phyloP scores from a whole-genome alignment of 2,797 vertebrate genomes.

The Karalla daura region DNA sequence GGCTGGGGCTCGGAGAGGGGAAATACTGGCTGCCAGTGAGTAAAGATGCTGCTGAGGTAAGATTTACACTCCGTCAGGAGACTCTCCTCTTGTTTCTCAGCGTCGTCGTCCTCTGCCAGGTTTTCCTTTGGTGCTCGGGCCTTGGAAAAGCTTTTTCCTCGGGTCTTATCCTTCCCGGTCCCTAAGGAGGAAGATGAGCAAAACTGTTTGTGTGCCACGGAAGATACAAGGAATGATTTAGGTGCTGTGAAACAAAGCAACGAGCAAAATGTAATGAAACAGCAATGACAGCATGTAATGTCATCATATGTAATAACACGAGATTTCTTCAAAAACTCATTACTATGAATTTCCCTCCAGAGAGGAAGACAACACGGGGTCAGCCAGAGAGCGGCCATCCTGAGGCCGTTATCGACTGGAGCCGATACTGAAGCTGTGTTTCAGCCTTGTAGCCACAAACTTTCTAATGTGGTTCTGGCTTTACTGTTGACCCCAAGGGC shows the following conservation, averaged over 20 bases:
- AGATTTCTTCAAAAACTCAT: slow-evolving; percentile 5
- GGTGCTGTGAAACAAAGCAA: slow-evolving; percentile 10
- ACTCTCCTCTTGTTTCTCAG: slow-evolving; percentile 35
- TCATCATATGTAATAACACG: slow-evolving; percentile 8
- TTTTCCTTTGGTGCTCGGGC: slow-evolving; percentile 36
- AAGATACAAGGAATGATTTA: slow-evolving; percentile 25
- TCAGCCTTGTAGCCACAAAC: neutral
- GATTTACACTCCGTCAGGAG: slow-evolving; percentile 79
- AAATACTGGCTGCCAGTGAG: slow-evolving; percentile 84
- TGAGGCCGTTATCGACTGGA: neutral
- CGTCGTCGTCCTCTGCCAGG: slow-evolving; percentile 58
- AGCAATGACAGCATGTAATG: slow-evolving; percentile 1
- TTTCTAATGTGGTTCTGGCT: neutral
- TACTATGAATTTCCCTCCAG: neutral
- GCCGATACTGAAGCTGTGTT: neutral
- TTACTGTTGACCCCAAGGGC: neutral
- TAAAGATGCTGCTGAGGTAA: slow-evolving; percentile 82
- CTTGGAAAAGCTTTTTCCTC: slow-evolving; percentile 70
- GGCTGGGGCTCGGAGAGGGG: slow-evolving; percentile 23
- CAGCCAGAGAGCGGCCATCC: neutral
- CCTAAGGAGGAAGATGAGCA: slow-evolving; percentile 73
- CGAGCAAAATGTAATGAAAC: slow-evolving; percentile 6
- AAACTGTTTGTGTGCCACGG: slow-evolving; percentile 5
- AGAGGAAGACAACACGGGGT: slow-evolving; percentile 11
- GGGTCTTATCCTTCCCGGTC: slow-evolving; percentile 82